Conservation (phyloP, 53 echinoderm and acorn worm genomes). For the Henricia sp. region DNA sequence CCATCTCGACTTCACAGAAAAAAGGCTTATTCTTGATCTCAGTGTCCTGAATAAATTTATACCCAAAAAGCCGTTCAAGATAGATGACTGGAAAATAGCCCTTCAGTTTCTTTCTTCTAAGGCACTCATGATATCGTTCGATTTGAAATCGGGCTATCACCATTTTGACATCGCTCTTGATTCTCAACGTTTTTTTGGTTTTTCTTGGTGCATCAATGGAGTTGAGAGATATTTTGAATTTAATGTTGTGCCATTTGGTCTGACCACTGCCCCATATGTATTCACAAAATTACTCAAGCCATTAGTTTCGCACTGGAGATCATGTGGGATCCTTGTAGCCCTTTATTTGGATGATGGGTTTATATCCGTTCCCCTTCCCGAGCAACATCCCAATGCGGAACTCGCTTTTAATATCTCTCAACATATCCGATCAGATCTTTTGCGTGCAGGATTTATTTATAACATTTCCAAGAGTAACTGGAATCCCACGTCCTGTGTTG, state of each 20-base stretch:
- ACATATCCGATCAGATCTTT: conserved; percentile 5
- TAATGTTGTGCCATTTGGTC: conserved; percentile 15
- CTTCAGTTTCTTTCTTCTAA: conserved; percentile 1
- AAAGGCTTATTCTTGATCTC: conserved; percentile 18
- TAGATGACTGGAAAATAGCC: conserved; percentile 19
- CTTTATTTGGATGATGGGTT: conserved; percentile 38
- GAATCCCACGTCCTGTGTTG: neutral
- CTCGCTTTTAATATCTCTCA: neutral
- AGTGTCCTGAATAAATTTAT: conserved; percentile 4
- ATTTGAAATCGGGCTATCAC: conserved; percentile 21
- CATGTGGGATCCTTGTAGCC: conserved; percentile 25
- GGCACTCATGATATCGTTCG: conserved; percentile 1
- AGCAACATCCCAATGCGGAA: neutral
- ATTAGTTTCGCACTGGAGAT: conserved; percentile 22
- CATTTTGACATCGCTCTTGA: conserved; percentile 2
- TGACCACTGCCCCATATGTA: conserved; percentile 23
- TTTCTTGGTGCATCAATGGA: conserved; percentile 2
- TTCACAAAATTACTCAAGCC: conserved; percentile 32
- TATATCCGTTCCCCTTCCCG: neutral
- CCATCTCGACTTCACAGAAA: neutral
- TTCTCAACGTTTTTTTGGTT: conserved; percentile 1
- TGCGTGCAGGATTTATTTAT: conserved; percentile 19
- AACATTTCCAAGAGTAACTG: conserved; percentile 21
- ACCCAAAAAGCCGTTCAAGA: neutral
- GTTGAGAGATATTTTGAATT: conserved; percentile 20